These are phyloP conservation scores for Zaprionus africanus DNA, from an alignment of 1,140 invertebrate species.

Conservation along the genomic window DNA sequence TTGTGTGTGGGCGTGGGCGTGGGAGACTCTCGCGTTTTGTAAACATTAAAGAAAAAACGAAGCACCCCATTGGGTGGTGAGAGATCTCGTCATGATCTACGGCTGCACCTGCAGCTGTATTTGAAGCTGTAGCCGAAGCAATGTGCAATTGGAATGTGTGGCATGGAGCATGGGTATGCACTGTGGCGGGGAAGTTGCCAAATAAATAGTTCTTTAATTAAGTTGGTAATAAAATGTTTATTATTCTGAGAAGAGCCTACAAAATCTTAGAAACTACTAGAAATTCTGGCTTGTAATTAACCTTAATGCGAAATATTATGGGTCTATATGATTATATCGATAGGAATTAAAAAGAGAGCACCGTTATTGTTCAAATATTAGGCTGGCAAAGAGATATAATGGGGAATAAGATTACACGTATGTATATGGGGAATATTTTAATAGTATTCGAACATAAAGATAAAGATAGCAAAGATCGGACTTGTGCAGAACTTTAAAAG, in stretches of 20 bases:
- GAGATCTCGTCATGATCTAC: constrained; percentile 13
- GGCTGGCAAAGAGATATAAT: too few species aligned
- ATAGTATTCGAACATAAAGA: too few species aligned
- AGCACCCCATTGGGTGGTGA: constrained; percentile 5
- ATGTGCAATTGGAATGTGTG: constrained; percentile 41
- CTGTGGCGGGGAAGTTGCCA: constrained; percentile 18
- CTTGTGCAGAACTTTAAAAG: too few species aligned
- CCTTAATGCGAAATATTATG: too few species aligned
- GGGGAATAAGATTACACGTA: too few species aligned
- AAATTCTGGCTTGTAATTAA: neutral
- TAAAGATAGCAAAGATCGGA: too few species aligned
- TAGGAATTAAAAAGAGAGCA: too few species aligned
- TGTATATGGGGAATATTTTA: too few species aligned
- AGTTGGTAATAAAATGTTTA: constrained; percentile 7
- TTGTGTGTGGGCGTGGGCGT: constrained; percentile 25
- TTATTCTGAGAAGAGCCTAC: neutral
- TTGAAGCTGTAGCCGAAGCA: constrained; percentile 17
- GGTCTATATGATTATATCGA: too few species aligned
- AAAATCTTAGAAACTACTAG: neutral
- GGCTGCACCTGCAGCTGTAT: neutral
- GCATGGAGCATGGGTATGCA: constrained; percentile 1
- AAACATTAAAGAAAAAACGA: constrained; percentile 5
- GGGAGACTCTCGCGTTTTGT: constrained; percentile 34
- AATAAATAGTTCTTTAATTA: constrained; percentile 22
- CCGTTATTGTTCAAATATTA: too few species aligned